These are phyloP conservation scores for Spea hammondii DNA, from an alignment of 2,797 vertebrate species.

Conservation along the genomic window DNA sequence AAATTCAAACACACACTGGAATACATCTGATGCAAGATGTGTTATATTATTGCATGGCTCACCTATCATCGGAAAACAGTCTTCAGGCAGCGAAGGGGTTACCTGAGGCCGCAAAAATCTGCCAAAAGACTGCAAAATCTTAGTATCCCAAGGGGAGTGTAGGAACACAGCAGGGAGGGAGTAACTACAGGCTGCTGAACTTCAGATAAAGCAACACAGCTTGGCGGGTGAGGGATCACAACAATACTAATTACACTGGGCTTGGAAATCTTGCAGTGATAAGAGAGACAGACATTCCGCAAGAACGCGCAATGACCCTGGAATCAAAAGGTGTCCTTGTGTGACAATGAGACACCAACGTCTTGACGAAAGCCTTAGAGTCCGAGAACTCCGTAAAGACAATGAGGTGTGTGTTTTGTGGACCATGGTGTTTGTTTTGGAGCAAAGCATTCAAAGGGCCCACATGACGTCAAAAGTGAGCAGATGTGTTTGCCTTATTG, in stretches of 20 bases:
- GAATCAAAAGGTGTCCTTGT: slow-evolving; percentile 53
- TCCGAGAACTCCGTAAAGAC: not conserved
- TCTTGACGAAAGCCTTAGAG: not conserved
- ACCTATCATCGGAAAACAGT: no score
- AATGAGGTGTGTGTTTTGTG: no score
- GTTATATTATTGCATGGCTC: no score
- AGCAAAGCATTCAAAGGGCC: no score
- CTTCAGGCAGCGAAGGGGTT: not conserved
- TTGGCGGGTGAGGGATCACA: not conserved
- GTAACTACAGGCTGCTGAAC: not conserved
- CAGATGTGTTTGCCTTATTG: no score
- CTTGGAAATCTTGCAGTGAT: slow-evolving; percentile 55
- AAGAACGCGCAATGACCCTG: slow-evolving; percentile 51
- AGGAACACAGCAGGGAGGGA: not conserved
- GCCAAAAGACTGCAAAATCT: not conserved
- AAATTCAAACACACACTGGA: no score
- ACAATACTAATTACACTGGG: slow-evolving; percentile 50
- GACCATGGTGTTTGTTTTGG: no score
- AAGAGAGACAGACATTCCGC: slow-evolving; percentile 52
- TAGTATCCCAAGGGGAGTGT: not conserved
- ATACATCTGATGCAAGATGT: no score
- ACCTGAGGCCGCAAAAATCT: not conserved
- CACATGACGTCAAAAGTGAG: no score
- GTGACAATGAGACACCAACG: not conserved
- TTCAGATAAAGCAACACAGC: not conserved